These are phyloP conservation scores for Lycaon pictus DNA, from an alignment of 2,113 vertebrate genomes.

Conservation along the genomic window DNA sequence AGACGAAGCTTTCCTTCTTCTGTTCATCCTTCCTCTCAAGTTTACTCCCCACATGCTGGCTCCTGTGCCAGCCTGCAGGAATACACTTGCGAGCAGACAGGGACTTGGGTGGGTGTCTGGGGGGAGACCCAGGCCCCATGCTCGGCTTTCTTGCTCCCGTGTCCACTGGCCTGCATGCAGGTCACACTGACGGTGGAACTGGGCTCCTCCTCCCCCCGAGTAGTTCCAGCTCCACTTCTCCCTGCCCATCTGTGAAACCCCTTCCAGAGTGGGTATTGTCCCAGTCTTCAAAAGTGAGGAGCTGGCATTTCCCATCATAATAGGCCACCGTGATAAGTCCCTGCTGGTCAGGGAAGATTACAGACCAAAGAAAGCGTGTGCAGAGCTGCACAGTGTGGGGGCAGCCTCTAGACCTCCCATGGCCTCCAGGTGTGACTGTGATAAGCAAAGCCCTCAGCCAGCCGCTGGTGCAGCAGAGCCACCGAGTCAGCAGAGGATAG, in stretches of 20 bases:
- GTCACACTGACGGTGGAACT: fast-evolving
- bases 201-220: not conserved
- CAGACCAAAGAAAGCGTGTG: fast-evolving
- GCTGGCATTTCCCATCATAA: not conserved
- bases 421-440: fast-evolving
- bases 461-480: fast-evolving
- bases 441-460: not conserved
- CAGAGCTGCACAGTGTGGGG: not conserved
- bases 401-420: fast-evolving
- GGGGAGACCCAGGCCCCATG: not conserved
- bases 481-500: not conserved
- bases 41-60: fast-evolving
- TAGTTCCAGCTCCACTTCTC: not conserved
- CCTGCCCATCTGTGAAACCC: not conserved
- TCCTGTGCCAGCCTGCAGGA: not conserved
- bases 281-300: not conserved
- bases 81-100: not conserved
- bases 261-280: not conserved
- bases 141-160: not conserved
- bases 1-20: not conserved
- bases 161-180: not conserved
- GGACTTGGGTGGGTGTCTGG: fast-evolving
- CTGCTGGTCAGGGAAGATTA: not conserved
- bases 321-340: not conserved
- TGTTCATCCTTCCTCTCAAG: not conserved